Evolutionary conservation across 2,113 vertebrate species (phyloP), one percentile per base, ranked within the genome.

Genomic region (Lampris incognitus): DNA sequence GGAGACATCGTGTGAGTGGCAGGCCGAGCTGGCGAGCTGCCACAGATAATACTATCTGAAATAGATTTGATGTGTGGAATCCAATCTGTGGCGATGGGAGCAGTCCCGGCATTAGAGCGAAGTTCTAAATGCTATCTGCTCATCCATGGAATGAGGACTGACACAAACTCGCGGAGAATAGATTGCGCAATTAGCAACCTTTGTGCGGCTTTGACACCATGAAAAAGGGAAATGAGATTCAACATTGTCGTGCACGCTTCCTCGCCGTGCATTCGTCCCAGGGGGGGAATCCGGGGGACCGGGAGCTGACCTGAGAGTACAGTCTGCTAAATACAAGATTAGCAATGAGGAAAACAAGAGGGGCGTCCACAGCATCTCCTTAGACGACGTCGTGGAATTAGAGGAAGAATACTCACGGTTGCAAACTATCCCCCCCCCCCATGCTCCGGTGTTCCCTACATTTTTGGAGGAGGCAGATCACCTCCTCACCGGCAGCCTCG

Each of bases 61-160:
- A 93, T 91, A 94, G 92, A 94, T 93, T 87, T 94, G 89, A 94
- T 93, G 92, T 90, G 91, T 90, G 90, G 90, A 94, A 93, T 93
- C 93, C 90, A 92, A 93, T 93, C 91, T 88, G 87, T 87, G 88
- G 89, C 76, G 87, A 89, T 89, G 83, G 92, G 89, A 82, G 89
- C 80, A 84, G 86, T 87, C 81, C 87, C 85, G 84, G 89, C 91
- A 90, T 94, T 90, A 89, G 87, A 92, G 91, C 83, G 89, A 92
- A 90, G 82, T 91, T 90, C 90, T 94, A 93, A 94, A 94, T 91
- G 90, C 87, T 91, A 92, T 92, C 89, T 93, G 86, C 91, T 93
- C 89, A 93, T 91, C 88, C 88, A 88, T 89, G 85, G 92, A 94
- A 95, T 93, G 92, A 94, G 93, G 92, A 93, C 92, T 95, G 94